phyloP scores from a whole-genome alignment of 2,888 invertebrate genomes.

The Augiades crinisus region DNA sequence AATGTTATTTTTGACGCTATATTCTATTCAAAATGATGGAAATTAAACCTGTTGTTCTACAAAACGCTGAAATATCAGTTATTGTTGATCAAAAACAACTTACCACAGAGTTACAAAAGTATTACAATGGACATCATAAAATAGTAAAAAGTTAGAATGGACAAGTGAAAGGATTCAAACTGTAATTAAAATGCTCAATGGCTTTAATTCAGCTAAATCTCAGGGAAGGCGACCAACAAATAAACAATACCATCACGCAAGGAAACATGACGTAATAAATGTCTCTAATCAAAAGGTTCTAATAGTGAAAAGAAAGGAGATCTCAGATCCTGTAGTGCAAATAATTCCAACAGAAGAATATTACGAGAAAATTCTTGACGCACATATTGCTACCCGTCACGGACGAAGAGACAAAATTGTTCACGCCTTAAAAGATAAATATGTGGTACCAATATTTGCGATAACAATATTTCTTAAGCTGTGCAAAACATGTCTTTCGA shows the following conservation, averaged over 20 bases:
- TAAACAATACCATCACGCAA: slow-evolving; percentile 16
- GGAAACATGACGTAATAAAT: slow-evolving; percentile 18
- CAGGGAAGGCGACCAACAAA: slow-evolving; percentile 1
- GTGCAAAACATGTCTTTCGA: slow-evolving; percentile 34
- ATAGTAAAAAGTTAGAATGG: too few relatives aligned
- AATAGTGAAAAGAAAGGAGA: slow-evolving; percentile 19
- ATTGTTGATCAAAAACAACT: too few relatives aligned
- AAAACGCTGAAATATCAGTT: too few relatives aligned
- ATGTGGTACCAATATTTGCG: slow-evolving; percentile 32
- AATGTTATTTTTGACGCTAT: too few relatives aligned
- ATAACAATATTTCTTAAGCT: slow-evolving; percentile 33
- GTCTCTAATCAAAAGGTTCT: slow-evolving; percentile 10
- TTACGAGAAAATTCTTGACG: slow-evolving; percentile 28
- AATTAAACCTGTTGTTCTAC: too few relatives aligned
- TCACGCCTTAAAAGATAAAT: slow-evolving; percentile 33
- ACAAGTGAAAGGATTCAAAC: too few relatives aligned
- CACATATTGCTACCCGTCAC: slow-evolving; percentile 36
- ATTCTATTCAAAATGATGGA: too few relatives aligned
- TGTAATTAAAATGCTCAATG: too few relatives aligned
- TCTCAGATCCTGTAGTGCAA: background rate
- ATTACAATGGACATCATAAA: too few relatives aligned
- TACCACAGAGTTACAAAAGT: too few relatives aligned
- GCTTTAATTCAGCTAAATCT: slow-evolving; percentile 2
- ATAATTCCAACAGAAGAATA: background rate
- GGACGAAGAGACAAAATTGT: slow-evolving; percentile 39